Evolutionary conservation across 1,140 invertebrate genomes (phyloP).

Genomic region (Schlechtendalia chinensis): DNA sequence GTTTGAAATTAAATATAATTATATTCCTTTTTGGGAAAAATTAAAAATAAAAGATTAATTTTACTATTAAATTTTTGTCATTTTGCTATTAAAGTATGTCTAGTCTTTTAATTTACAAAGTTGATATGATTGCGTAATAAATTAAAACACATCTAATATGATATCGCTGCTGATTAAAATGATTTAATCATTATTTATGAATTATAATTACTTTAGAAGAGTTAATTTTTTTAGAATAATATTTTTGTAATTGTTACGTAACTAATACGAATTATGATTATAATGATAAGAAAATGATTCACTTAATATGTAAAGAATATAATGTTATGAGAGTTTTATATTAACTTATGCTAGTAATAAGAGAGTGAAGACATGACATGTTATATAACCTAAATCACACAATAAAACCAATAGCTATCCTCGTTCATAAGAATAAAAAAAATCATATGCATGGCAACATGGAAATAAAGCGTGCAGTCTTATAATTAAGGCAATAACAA

Average conservation of each 20-base stretch:
- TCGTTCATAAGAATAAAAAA: slow-evolving; percentile 24
- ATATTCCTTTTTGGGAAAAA: neutral
- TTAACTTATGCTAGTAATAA: slow-evolving; percentile 1
- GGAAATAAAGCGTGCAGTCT: slow-evolving; percentile 42
- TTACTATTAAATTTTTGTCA: neutral
- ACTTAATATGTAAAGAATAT: neutral
- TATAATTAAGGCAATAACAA: slow-evolving; percentile 39
- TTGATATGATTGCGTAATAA: slow-evolving; percentile 47
- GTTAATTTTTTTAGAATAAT: neutral
- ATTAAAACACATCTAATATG: neutral
- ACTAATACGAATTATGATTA: neutral
- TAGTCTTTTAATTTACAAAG: slow-evolving; percentile 45
- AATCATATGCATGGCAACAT: slow-evolving; percentile 30
- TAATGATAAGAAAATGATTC: neutral
- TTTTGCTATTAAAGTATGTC: slow-evolving; percentile 27
- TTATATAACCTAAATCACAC: slow-evolving; percentile 26
- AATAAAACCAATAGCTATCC: slow-evolving; percentile 27
- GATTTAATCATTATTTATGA: slow-evolving; percentile 1
- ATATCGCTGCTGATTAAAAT: neutral
- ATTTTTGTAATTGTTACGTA: neutral
- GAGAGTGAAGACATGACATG: neutral
- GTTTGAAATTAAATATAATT: neutral
- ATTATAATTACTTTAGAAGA: neutral
- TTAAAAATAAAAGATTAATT: neutral
- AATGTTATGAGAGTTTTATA: neutral